phyloP scores from a whole-genome alignment of 2,888 invertebrate genomes.

The Pheosia gnoma region DNA sequence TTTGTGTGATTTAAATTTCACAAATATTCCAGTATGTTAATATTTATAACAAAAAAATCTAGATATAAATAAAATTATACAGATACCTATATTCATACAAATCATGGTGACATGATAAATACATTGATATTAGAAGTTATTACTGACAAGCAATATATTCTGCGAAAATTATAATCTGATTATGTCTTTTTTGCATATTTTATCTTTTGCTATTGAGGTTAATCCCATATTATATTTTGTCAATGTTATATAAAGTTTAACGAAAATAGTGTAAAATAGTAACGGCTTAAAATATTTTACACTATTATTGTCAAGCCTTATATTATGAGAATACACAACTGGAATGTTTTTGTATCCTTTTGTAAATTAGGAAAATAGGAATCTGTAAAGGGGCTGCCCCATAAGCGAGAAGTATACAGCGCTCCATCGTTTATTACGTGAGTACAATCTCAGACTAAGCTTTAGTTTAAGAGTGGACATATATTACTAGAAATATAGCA shows the following conservation, averaged over 20 bases:
- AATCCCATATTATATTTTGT: neutral
- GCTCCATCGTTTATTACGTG: no score
- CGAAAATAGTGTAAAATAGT: neutral
- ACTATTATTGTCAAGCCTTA: neutral
- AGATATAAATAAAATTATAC: neutral
- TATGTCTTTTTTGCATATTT: constrained; percentile 4
- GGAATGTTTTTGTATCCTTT: no score
- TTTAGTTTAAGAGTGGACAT: no score
- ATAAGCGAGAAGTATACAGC: no score
- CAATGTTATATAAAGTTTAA: no score
- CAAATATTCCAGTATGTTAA: no score
- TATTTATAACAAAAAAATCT: neutral
- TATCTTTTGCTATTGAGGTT: neutral
- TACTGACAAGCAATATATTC: neutral
- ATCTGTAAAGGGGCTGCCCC: no score
- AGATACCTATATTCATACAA: neutral
- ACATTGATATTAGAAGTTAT: neutral
- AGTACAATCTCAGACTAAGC: no score
- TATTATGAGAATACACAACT: no score
- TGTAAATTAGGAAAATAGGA: no score
- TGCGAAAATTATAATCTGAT: constrained; percentile 1
- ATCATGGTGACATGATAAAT: constrained; percentile 1
- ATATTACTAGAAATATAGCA: no score
- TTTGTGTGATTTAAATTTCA: neutral
- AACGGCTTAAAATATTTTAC: no score